Conservation (phyloP, 1,140 invertebrate species). For the Plectus sambesii region DNA sequence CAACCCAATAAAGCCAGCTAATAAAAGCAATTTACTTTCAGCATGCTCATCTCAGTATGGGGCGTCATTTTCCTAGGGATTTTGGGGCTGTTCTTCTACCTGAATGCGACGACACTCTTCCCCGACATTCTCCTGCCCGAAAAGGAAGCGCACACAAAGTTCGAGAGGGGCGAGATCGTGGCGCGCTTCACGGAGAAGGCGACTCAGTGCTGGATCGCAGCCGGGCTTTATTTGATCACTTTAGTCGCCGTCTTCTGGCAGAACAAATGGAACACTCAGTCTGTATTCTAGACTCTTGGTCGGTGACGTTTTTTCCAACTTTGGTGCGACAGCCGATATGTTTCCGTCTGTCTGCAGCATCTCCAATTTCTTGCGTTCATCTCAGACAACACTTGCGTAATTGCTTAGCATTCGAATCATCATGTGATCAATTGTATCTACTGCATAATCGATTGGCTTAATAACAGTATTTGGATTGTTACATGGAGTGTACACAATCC, state of each 20-base stretch:
- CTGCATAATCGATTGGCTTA: too few species aligned
- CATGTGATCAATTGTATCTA: too few species aligned
- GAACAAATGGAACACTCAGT: constrained; percentile 35
- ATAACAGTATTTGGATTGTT: too few species aligned
- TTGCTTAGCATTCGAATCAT: too few species aligned
- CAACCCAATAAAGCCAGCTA: constrained; percentile 12
- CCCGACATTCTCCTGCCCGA: constrained; percentile 38
- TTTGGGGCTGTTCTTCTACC: constrained; percentile 42
- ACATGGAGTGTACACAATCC: too few species aligned
- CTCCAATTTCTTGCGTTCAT: too few species aligned
- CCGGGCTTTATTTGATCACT: constrained; percentile 42
- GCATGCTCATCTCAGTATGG: constrained; percentile 45
- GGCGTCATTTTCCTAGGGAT: constrained; percentile 43
- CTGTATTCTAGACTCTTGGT: constrained; percentile 28
- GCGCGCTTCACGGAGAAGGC: constrained; percentile 39
- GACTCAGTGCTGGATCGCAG: constrained; percentile 44
- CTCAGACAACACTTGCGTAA: too few species aligned
- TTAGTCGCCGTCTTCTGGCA: constrained; percentile 44
- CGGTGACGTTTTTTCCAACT: too few species aligned
- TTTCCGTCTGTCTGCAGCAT: too few species aligned
- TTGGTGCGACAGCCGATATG: too few species aligned
- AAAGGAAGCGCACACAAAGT: constrained; percentile 6
- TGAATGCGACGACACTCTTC: constrained; percentile 41
- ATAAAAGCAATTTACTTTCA: constrained; percentile 22
- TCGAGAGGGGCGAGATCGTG: constrained; percentile 28